Base-by-base conservation (phyloP, 2,113 vertebrate genomes). In the Chrysemys picta region DNA sequence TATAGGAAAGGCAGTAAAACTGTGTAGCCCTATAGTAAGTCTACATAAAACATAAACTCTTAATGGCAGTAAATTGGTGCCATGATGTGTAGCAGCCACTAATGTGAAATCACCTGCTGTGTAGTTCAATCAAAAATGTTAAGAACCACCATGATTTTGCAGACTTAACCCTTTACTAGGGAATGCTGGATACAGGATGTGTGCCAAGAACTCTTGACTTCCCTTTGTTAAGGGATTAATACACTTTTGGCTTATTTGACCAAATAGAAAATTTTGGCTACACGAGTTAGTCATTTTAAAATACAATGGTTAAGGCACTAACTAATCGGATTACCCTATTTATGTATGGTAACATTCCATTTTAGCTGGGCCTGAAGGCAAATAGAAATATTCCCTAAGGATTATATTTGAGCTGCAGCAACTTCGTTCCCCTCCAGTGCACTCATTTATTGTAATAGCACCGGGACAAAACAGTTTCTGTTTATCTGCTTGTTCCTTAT, bases 381-480 rank as follows among this genome's bases (percentile, higher is more conserved):
- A 95, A 93, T 1, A 91, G n/a, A 93, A 93, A 87, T 93, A 93
- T 96, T 97, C 96, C 89, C 92, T 42, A 47, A 91, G 94, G 97
- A 93, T 97, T 97, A 93, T 49, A 50, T 27, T 81, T 86, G 93
- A 94, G 90, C 91, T 93, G 87, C 80, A 89, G 86, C 54, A 97
- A 93, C 85, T 94, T 56, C 83, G 84, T 88, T 90, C 85, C 49
- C 25, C 45, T 45, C 11, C 14, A 2, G 2, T 27, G 2, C 89
- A 47, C 85, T 95, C 85, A 27, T 84, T 88, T 95, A 72, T 85
- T 91, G 17, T 54, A 90, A 52, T 9, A 75, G 82, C 25, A 42
- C n/a, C 5, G 21, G 94, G 57, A 75, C 91, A 93, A 82, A 96
- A 93, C 75, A 91, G 49, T 31, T 94, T 93, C 79, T 89, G 91